Conservation (phyloP, 2,888 invertebrate species). For the Phaedon cochleariae region DNA sequence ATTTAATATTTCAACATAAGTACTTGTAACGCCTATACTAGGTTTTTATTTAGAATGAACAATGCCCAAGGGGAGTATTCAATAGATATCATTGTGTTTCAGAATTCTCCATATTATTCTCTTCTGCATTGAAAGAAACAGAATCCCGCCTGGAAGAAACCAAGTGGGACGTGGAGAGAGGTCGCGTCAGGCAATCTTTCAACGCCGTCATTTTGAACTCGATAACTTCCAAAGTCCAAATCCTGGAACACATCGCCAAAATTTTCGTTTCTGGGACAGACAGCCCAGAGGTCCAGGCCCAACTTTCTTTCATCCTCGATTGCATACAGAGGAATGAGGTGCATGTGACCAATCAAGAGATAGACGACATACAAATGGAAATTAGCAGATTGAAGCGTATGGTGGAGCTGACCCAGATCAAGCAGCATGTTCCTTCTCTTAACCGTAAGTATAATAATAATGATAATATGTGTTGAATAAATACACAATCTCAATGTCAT, state of each 20-base stretch:
- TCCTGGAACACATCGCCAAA: not conserved
- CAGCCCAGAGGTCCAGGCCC: not conserved
- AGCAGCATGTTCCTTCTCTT: no score
- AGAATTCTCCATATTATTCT: not conserved
- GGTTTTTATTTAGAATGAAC: no score
- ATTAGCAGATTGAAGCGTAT: conserved; percentile 46
- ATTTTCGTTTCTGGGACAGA: not conserved
- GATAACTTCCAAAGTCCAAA: conserved; percentile 6
- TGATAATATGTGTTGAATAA: no score
- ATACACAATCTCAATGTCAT: no score
- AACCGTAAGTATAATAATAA: no score
- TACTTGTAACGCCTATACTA: no score
- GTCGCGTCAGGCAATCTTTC: not conserved
- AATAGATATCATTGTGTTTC: not conserved
- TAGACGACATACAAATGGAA: conserved; percentile 52
- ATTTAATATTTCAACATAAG: no score
- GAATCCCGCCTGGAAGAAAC: conserved; percentile 1
- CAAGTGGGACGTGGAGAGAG: not conserved
- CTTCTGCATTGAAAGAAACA: not conserved
- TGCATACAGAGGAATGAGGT: conserved; percentile 39
- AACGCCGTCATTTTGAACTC: not conserved
- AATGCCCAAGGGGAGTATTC: no score
- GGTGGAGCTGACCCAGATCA: conserved; percentile 15
- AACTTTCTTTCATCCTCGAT: conserved; percentile 42
- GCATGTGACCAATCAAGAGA: conserved; percentile 53